These are phyloP conservation scores for Urophycis tenuis DNA, from an alignment of 2,797 vertebrate species.

Conservation along the genomic window DNA sequence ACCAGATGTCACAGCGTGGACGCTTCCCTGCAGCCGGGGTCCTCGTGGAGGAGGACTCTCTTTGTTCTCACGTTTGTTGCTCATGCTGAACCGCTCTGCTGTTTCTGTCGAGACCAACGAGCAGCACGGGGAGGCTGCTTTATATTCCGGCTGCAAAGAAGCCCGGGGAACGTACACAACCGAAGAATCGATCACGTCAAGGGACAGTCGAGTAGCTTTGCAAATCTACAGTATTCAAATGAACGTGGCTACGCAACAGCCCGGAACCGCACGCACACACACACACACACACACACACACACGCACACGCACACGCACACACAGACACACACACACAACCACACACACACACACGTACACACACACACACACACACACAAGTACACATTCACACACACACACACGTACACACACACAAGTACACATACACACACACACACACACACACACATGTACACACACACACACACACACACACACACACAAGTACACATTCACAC, in stretches of 20 bases:
- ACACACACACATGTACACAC: constrained; percentile 7
- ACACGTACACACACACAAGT: constrained; percentile 14
- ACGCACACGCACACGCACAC: constrained; percentile 13
- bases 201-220: constrained; percentile 51
- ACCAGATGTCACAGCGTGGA: constrained; percentile 37
- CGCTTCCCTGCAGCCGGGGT: constrained; percentile 34
- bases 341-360: constrained; percentile 20
- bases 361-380: neutral
- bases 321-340: neutral
- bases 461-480: constrained; percentile 4
- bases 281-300: neutral
- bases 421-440: neutral
- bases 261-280: constrained; percentile 37
- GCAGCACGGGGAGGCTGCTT: constrained; percentile 46
- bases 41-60: constrained; percentile 41
- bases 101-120: constrained; percentile 7
- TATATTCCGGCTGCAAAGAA: constrained; percentile 58
- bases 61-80: neutral
- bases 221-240: constrained; percentile 64
- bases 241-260: constrained; percentile 57
- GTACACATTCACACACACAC: neutral
- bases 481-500: neutral
- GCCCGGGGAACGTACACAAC: constrained; percentile 46
- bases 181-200: constrained; percentile 54
- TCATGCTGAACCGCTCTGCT: neutral